Evolutionary conservation across 1,140 invertebrate genomes (phyloP), one percentile per base, ranked within the genome.

Genomic region (Euura lappo): DNA sequence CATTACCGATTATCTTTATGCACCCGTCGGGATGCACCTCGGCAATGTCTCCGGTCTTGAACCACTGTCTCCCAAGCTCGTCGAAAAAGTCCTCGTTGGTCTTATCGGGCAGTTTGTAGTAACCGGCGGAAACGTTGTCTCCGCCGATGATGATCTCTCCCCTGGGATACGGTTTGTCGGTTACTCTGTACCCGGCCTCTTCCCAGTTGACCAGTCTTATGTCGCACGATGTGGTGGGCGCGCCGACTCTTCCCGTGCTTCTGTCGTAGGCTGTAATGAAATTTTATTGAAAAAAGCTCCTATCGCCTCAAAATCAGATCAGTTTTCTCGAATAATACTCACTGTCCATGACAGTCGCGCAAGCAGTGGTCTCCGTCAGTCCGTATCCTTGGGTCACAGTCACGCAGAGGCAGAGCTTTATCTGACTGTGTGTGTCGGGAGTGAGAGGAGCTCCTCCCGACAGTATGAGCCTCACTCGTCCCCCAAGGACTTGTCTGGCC

Each of bases 31-130:
- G 87, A 82, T 97, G 94, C 75, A 99, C 88, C 90, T 98, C 96
- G 6, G 95, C 98, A 88, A 99, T 97, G 88, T 99, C 98, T 3
- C 98, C 98, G 68, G 97, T 97, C 79, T 93, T 93, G 87, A 99
- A 99, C 95, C 97, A 98, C 73, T 94, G 89, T 75, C 90, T 91
- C 0, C 95, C 95, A 78, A 95, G 91, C 78, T 92, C 91, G 70
- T 93, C 92, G 72, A 94, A 93, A 88, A 98, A 99, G 77, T 98
- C 97, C 85, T 99, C 97, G 69, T 92, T 91, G 0, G 97, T 97
- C 87, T 97, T 96, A 66, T 94, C 93, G 5, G 93, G 90, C 72
- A 98, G 92, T 85, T 98, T 98, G 87, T 96, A 99, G 86, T 99
- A 99, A 10, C 98, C 98, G 68, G 93, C 87, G 0, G 97, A 95